phyloP scores from a whole-genome alignment of 2,888 invertebrate species.

The Rhogogaster chlorosoma region DNA sequence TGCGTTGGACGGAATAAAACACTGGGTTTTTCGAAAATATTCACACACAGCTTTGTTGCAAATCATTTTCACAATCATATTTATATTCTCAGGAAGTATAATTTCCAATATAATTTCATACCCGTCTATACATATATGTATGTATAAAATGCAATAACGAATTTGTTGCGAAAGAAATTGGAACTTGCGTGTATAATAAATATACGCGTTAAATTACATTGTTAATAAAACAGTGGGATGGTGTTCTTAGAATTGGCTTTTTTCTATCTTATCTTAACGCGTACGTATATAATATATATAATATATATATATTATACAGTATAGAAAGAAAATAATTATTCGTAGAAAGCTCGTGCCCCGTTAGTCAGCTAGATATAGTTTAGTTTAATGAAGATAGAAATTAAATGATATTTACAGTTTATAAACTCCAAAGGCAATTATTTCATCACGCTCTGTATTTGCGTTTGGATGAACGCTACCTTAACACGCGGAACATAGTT shows the following conservation, averaged over 20 bases:
- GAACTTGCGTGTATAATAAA: background rate
- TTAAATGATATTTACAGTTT: slow-evolving; percentile 20
- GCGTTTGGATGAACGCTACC: background rate
- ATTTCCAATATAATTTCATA: background rate
- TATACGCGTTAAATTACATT: background rate
- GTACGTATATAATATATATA: too few relatives aligned
- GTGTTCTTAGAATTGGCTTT: background rate
- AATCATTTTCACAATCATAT: too few relatives aligned
- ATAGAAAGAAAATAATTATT: background rate
- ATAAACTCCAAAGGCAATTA: background rate
- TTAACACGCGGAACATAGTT: background rate
- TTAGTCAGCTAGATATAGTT: background rate
- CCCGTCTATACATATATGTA: background rate
- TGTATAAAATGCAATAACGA: background rate
- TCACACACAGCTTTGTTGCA: too few relatives aligned
- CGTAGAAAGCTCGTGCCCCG: slow-evolving; percentile 6
- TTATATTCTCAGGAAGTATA: background rate
- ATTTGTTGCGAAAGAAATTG: background rate
- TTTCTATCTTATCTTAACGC: background rate
- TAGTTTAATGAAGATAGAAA: background rate
- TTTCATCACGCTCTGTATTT: background rate
- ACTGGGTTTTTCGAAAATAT: too few relatives aligned
- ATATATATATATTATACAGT: too few relatives aligned
- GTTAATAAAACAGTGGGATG: background rate
- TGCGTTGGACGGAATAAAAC: too few relatives aligned